phyloP scores from a whole-genome alignment of 1,140 invertebrate genomes.

The Diabrotica virgifera region DNA sequence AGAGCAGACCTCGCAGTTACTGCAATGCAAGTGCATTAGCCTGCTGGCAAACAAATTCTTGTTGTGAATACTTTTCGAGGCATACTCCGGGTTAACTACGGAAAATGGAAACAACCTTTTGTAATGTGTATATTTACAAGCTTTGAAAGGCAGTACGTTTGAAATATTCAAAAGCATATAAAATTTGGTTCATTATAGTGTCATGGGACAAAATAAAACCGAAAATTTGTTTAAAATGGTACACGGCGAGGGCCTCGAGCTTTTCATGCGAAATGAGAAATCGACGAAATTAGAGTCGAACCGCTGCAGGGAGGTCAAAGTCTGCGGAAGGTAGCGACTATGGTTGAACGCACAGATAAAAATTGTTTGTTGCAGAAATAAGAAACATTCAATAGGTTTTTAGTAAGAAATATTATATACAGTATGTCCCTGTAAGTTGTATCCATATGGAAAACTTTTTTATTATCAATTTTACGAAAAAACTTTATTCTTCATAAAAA shows the following conservation, averaged over 20 bases:
- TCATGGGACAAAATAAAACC: neutral
- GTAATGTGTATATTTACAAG: neutral
- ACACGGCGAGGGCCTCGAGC: neutral
- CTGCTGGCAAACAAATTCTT: too few species aligned
- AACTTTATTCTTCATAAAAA: too few species aligned
- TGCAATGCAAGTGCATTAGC: too few species aligned
- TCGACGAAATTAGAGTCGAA: neutral
- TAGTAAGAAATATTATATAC: too few species aligned
- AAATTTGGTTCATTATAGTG: constrained; percentile 1
- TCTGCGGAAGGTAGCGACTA: neutral
- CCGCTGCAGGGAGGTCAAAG: neutral
- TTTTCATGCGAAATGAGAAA: neutral
- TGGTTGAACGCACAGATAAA: neutral
- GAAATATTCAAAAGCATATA: neutral
- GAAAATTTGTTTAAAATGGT: neutral
- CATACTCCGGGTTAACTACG: too few species aligned
- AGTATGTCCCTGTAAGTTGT: too few species aligned
- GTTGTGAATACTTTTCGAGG: neutral
- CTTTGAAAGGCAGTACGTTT: neutral
- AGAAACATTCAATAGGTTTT: too few species aligned
- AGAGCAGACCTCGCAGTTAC: too few species aligned
- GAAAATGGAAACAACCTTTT: neutral
- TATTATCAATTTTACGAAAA: too few species aligned
- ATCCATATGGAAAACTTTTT: too few species aligned
- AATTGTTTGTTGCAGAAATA: too few species aligned